Conservation (phyloP, 2,113 vertebrate genomes). For the Aegithalos caudatus region DNA sequence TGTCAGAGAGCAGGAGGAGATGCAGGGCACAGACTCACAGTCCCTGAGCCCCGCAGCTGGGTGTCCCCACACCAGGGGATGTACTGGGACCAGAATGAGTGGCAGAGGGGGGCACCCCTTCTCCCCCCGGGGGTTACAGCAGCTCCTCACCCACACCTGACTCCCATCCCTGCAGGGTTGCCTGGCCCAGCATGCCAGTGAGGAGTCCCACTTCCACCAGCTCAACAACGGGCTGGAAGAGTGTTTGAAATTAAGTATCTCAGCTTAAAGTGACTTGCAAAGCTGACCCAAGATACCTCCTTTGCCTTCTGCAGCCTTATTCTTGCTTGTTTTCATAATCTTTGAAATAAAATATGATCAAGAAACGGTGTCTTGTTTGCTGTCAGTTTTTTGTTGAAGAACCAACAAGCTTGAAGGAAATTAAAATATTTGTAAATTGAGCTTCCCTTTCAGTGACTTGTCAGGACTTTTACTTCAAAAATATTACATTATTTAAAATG, state of each 20-base stretch:
- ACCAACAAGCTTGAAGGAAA: background rate
- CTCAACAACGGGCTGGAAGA: background rate
- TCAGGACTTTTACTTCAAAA: background rate
- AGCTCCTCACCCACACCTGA: background rate
- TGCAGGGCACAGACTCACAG: rapidly evolving
- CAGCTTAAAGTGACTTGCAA: background rate
- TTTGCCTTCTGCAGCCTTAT: background rate
- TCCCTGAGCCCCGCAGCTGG: rapidly evolving
- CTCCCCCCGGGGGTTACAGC: background rate
- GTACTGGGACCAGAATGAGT: rapidly evolving
- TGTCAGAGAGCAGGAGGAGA: background rate
- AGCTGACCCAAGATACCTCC: background rate
- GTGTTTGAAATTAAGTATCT: background rate
- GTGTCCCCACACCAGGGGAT: rapidly evolving
- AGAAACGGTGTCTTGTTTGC: background rate
- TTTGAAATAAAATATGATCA: background rate
- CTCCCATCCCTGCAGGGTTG: rapidly evolving
- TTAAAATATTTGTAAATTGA: background rate
- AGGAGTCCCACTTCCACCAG: background rate
- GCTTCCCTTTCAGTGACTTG: background rate
- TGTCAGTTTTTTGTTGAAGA: background rate
- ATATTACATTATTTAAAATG: background rate
- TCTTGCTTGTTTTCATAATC: background rate
- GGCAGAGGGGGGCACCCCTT: background rate
- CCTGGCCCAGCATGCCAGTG: rapidly evolving